phyloP scores from a whole-genome alignment of 2,888 invertebrate species.

The Lacanobia wlatinum region DNA sequence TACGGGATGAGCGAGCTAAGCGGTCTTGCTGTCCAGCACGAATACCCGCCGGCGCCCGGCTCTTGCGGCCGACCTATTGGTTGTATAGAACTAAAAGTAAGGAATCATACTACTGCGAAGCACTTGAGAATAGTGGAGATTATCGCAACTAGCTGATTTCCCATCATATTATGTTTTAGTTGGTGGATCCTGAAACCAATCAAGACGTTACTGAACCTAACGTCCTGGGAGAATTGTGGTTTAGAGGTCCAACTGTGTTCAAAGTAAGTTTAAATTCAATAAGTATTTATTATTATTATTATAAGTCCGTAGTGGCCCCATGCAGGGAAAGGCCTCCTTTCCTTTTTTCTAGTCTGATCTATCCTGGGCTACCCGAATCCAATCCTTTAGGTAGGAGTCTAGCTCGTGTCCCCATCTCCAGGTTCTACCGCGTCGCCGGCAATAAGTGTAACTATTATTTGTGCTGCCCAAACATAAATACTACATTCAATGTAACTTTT shows the following conservation, averaged over 20 bases:
- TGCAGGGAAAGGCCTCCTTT: no score
- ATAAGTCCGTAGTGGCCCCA: no score
- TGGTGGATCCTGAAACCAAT: constrained; percentile 80
- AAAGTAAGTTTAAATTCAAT: constrained; percentile 67
- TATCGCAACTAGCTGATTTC: no score
- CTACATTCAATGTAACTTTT: constrained; percentile 26
- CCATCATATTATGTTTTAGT: constrained; percentile 68
- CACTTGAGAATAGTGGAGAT: no score
- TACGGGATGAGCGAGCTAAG: constrained; percentile 80
- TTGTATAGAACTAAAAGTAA: constrained; percentile 74
- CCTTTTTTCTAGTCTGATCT: no score
- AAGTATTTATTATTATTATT: no score
- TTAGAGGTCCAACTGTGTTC: constrained; percentile 78
- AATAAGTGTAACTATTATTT: no score
- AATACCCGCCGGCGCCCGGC: constrained; percentile 45
- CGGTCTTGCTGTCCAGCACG: constrained; percentile 64
- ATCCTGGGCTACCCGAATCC: no score
- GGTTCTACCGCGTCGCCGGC: no score
- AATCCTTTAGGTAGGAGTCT: no score
- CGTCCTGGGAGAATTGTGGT: constrained; percentile 83
- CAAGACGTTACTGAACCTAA: constrained; percentile 78
- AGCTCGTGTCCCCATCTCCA: no score
- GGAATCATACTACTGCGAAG: constrained; percentile 23
- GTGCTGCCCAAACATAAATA: no score
- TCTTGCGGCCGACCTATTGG: constrained; percentile 71